Percentiles rank a stretch among this genome's conserved stretches.
phyloP scores from a whole-genome alignment of 2,113 vertebrate species.

The Opisthocomus hoazin region DNA sequence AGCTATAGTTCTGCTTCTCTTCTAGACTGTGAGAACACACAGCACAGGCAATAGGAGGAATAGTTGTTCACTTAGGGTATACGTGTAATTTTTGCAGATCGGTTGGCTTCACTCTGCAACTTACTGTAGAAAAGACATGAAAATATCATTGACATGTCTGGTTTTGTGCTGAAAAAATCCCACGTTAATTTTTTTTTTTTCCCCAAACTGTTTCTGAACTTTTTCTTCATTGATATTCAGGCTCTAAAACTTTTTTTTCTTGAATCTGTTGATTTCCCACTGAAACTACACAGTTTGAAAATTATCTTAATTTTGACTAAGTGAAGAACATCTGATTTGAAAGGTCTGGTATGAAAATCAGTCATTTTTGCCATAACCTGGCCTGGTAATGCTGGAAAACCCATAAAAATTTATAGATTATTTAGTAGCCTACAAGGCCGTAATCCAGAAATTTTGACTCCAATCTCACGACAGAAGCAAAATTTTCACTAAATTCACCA shows the following conservation, averaged over 20 bases:
- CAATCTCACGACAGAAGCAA: neutral
- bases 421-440: neutral
- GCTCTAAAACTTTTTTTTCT: neutral
- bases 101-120: constrained; percentile 26
- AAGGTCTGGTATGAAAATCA: neutral
- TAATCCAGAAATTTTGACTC: neutral
- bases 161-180: constrained; percentile 5
- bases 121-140: constrained; percentile 24
- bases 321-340: neutral
- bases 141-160: constrained; percentile 32
- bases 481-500: neutral
- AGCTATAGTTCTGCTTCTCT: constrained; percentile 23
- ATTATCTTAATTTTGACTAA: neutral
- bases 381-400: neutral
- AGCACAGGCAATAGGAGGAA: neutral
- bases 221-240: constrained; percentile 4
- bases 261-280: neutral
- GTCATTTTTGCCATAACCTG: neutral
- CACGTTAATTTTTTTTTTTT: neutral
- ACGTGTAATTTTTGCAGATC: constrained; percentile 37
- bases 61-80: constrained; percentile 11
- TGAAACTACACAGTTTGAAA: neutral
- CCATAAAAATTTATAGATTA: neutral
- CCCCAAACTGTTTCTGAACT: neutral
- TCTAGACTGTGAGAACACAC: constrained; percentile 22